Conservation (phyloP, 2,888 invertebrate species). For the Leptinotarsa peninsularis region DNA sequence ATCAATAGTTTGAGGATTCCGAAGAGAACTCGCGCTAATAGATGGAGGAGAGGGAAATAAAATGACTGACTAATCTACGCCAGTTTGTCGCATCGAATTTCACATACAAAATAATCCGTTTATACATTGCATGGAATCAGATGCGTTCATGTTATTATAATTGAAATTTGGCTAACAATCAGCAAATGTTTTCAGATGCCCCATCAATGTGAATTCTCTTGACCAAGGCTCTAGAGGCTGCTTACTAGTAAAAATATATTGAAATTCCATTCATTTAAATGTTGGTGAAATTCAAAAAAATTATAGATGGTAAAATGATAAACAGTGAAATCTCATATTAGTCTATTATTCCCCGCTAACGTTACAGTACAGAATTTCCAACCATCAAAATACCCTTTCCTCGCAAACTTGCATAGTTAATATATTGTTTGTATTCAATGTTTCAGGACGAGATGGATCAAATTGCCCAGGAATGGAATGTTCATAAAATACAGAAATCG, state of each 20-base stretch:
- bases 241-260: too few relatives aligned
- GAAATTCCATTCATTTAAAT: too few relatives aligned
- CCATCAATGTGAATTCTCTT: too few relatives aligned
- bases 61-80: neutral
- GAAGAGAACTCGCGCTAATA: neutral
- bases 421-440: neutral
- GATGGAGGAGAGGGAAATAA: neutral
- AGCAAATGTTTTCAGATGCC: neutral
- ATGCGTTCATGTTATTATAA: neutral
- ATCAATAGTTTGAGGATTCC: neutral
- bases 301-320: too few relatives aligned
- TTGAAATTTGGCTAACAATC: neutral
- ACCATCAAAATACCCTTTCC: neutral
- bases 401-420: neutral
- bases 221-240: too few relatives aligned
- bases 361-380: too few relatives aligned
- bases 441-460: slow-evolving; percentile 2
- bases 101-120: neutral
- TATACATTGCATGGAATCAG: neutral
- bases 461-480: neutral
- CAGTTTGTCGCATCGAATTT: slow-evolving; percentile 3
- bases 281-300: too few relatives aligned
- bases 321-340: too few relatives aligned
- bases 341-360: too few relatives aligned
- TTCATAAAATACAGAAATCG: slow-evolving; percentile 4